Conservation (phyloP, 1,140 invertebrate species). For the Teleopsis dalmanni region DNA sequence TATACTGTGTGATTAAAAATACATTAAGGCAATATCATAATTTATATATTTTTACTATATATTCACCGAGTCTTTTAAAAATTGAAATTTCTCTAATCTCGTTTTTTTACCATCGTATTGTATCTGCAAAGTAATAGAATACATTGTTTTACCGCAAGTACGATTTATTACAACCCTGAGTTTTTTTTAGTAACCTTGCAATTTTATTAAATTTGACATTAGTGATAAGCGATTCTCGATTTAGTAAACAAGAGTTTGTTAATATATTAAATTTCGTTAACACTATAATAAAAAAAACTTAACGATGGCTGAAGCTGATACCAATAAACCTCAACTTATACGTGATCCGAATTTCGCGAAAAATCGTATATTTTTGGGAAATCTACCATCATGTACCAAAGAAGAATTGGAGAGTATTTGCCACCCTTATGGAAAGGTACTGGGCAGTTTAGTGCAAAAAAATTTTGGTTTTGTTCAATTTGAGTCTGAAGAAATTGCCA, state of each 20-base stretch:
- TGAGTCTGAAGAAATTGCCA: conserved; percentile 63
- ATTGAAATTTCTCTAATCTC: too few relatives aligned
- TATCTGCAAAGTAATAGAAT: background rate
- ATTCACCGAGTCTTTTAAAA: too few relatives aligned
- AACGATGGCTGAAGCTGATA: conserved; percentile 3
- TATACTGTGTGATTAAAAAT: too few relatives aligned
- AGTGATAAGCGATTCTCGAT: background rate
- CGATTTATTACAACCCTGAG: background rate
- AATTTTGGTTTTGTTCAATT: conserved; percentile 84
- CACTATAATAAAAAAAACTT: background rate
- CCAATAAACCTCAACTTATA: conserved; percentile 37
- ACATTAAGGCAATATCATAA: too few relatives aligned
- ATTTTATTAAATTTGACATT: too few relatives aligned
- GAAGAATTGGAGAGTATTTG: conserved; percentile 69
- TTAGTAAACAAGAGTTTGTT: background rate
- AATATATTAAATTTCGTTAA: background rate
- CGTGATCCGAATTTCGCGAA: conserved; percentile 59
- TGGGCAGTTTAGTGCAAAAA: conserved; percentile 63
- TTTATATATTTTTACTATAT: too few relatives aligned
- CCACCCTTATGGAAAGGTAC: conserved; percentile 60
- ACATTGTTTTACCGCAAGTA: background rate
- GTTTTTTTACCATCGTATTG: background rate
- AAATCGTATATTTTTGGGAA: conserved; percentile 69
- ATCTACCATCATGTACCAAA: conserved; percentile 55
- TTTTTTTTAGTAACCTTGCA: background rate